These are phyloP conservation scores for Odontocerum albicorne DNA, from an alignment of 2,888 invertebrate genomes.

Conservation along the genomic window DNA sequence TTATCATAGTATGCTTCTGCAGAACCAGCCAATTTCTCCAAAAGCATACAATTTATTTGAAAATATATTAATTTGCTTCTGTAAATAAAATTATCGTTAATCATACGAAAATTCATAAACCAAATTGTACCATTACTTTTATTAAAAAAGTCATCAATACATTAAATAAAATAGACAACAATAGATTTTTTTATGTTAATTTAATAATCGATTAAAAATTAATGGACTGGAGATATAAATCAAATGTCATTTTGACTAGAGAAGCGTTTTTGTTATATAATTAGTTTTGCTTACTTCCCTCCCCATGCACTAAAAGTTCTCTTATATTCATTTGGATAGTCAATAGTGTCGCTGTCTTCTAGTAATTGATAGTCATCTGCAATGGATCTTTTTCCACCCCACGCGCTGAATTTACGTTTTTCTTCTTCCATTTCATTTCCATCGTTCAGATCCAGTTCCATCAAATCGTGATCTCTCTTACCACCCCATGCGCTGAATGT, in stretches of 20 bases:
- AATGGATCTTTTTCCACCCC: conserved; percentile 13
- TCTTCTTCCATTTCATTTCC: background rate
- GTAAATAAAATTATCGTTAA: background rate
- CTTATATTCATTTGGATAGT: conserved; percentile 7
- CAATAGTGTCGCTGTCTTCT: background rate
- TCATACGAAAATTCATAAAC: background rate
- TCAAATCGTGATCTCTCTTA: background rate
- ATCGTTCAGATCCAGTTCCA: background rate
- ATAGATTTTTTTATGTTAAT: background rate
- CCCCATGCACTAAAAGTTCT: conserved; percentile 17
- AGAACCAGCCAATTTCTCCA: conserved; percentile 33
- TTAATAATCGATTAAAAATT: background rate
- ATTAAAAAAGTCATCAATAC: too few relatives aligned
- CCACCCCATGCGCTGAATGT: conserved; percentile 16
- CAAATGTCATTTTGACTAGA: too few relatives aligned
- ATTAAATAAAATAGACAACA: background rate
- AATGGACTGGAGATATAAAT: background rate
- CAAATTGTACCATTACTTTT: too few relatives aligned
- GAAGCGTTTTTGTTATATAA: too few relatives aligned
- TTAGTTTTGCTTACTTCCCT: conserved; percentile 16
- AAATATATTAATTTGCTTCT: background rate
- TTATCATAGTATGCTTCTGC: conserved; percentile 15
- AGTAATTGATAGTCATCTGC: background rate
- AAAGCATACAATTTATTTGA: conserved; percentile 12
- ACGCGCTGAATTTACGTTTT: conserved; percentile 7